Evolutionary conservation across 2,888 invertebrate genomes (phyloP).

Genomic region (Rhaphigaster nebulosa): DNA sequence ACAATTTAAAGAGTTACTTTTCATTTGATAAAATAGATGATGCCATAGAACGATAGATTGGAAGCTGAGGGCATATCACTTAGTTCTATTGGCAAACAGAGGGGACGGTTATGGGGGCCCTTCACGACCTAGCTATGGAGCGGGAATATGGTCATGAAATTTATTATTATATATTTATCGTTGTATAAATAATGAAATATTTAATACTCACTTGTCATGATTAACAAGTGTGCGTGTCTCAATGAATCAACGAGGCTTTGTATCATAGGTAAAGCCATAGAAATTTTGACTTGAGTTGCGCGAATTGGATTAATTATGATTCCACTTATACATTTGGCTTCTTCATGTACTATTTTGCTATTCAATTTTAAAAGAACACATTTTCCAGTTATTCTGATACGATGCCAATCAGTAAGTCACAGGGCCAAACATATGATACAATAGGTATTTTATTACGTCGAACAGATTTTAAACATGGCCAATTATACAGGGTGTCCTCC

Average conservation of each 20-base stretch:
- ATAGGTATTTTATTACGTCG: too few relatives aligned
- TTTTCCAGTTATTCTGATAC: too few relatives aligned
- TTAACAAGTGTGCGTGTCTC: neutral
- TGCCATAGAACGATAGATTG: neutral
- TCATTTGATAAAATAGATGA: neutral
- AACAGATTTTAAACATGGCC: too few relatives aligned
- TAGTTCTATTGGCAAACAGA: neutral
- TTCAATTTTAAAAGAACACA: too few relatives aligned
- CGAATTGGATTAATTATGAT: too few relatives aligned
- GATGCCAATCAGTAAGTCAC: too few relatives aligned
- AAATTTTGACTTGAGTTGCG: too few relatives aligned
- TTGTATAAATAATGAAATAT: neutral
- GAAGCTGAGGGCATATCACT: slow-evolving; percentile 14
- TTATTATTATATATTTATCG: neutral
- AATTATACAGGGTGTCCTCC: too few relatives aligned
- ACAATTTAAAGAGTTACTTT: neutral
- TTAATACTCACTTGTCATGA: neutral
- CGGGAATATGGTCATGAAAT: neutral
- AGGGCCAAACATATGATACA: too few relatives aligned
- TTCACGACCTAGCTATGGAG: neutral
- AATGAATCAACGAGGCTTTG: neutral
- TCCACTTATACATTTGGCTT: too few relatives aligned
- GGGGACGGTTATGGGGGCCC: neutral
- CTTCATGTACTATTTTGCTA: too few relatives aligned
- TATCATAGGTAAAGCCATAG: too few relatives aligned